phyloP scores from a whole-genome alignment of 2,113 vertebrate genomes.

The Suncus etruscus region DNA sequence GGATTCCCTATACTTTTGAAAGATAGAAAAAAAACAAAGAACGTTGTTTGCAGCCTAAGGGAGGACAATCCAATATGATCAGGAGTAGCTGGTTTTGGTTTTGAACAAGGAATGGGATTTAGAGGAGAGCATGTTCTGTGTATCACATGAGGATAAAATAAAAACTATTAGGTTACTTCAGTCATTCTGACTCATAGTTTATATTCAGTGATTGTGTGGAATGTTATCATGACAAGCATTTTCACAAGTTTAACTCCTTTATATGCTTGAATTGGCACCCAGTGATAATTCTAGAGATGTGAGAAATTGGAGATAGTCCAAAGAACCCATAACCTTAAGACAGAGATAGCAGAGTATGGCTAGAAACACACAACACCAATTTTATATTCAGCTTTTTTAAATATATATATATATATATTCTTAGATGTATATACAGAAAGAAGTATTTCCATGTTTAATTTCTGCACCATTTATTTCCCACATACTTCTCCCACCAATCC shows the following conservation, averaged over 20 bases:
- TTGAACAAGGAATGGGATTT: background rate
- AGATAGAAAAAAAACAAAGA: background rate
- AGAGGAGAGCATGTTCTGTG: background rate
- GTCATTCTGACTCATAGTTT: background rate
- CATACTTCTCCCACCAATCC: background rate
- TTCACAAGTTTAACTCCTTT: slow-evolving; percentile 13
- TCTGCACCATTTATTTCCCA: slow-evolving; percentile 13
- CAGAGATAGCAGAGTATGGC: background rate
- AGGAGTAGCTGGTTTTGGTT: background rate
- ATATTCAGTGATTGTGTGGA: background rate
- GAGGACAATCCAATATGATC: background rate
- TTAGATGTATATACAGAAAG: background rate
- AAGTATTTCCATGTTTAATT: background rate
- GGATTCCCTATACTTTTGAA: slow-evolving; percentile 36
- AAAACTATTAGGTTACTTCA: slow-evolving; percentile 4
- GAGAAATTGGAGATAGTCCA: background rate
- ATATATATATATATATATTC: background rate
- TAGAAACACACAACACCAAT: background rate
- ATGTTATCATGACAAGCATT: slow-evolving; percentile 27
- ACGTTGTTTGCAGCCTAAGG: background rate
- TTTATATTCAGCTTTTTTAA: background rate
- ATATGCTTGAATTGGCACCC: background rate
- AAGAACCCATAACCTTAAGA: background rate
- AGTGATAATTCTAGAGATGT: background rate
- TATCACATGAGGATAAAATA: slow-evolving; percentile 41